These are phyloP conservation scores for Ophiodon elongatus DNA, from an alignment of 2,113 vertebrate genomes.

Conservation along the genomic window DNA sequence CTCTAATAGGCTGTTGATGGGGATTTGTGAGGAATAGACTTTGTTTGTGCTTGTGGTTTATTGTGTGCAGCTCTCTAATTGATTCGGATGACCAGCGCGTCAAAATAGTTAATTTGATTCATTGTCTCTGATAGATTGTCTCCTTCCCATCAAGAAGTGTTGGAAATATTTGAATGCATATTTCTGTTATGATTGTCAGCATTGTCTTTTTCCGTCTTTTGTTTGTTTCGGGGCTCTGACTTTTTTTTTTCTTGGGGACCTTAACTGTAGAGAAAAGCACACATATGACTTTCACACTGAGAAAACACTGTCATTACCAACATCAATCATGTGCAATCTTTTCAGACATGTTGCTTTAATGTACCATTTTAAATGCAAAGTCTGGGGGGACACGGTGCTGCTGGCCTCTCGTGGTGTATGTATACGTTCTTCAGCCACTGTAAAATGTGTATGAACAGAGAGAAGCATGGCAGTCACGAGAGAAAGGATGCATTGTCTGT, in stretches of 20 bases:
- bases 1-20: slow-evolving; percentile 66
- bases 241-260: slow-evolving; percentile 38
- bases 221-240: slow-evolving; percentile 16
- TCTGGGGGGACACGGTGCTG: slow-evolving; percentile 69
- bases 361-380: slow-evolving; percentile 81
- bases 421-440: slow-evolving; percentile 69
- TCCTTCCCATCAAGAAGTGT: slow-evolving; percentile 35
- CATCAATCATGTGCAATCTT: slow-evolving; percentile 83
- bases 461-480: slow-evolving; percentile 82
- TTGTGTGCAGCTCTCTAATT: slow-evolving; percentile 75
- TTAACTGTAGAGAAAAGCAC: slow-evolving; percentile 59
- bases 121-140: slow-evolving; percentile 71
- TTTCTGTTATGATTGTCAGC: slow-evolving; percentile 46
- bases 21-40: slow-evolving; percentile 63
- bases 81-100: slow-evolving; percentile 73
- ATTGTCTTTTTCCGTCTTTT: slow-evolving; percentile 15
- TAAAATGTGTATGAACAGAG: slow-evolving; percentile 74
- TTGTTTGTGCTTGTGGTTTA: slow-evolving; percentile 67
- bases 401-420: slow-evolving; percentile 69
- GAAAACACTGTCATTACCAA: slow-evolving; percentile 74
- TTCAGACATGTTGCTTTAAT: slow-evolving; percentile 83
- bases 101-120: slow-evolving; percentile 77
- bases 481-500: slow-evolving; percentile 90
- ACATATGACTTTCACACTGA: slow-evolving; percentile 69
- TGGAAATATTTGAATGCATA: slow-evolving; percentile 41